These are phyloP conservation scores for Chionomys nivalis DNA, from an alignment of 2,113 vertebrate species.

Conservation along the genomic window DNA sequence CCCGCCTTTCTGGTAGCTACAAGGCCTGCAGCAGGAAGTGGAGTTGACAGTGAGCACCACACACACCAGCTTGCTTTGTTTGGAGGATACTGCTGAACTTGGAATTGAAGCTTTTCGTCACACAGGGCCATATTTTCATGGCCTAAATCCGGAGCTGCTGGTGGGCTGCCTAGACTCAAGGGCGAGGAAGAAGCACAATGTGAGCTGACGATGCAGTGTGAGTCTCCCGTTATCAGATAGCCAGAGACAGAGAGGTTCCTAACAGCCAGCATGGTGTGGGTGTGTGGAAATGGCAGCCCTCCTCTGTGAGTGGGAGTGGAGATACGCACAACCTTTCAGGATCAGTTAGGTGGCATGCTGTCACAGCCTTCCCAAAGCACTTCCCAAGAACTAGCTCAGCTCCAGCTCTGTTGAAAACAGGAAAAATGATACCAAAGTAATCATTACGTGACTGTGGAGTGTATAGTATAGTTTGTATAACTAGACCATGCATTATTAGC, in stretches of 20 bases:
- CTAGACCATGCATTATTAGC: neutral
- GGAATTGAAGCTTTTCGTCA: neutral
- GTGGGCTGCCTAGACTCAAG: conserved; percentile 23
- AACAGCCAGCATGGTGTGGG: conserved; percentile 49
- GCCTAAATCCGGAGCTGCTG: neutral
- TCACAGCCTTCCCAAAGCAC: conserved; percentile 23
- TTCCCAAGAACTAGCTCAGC: neutral
- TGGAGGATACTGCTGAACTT: neutral
- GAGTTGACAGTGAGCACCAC: neutral
- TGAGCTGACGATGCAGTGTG: conserved; percentile 48
- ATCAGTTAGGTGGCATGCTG: neutral
- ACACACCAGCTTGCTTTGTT: neutral
- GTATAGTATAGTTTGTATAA: neutral
- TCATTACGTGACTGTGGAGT: neutral
- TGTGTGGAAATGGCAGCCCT: conserved; percentile 31
- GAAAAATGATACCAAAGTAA: neutral
- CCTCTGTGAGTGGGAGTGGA: neutral
- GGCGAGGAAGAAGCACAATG: conserved; percentile 34
- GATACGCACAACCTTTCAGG: neutral
- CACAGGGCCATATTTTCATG: neutral
- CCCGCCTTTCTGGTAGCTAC: neutral
- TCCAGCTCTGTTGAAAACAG: conserved; percentile 1
- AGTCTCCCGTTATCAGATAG: conserved; percentile 78
- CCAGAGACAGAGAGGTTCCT: conserved; percentile 49
- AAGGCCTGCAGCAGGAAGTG: neutral